phyloP scores from a whole-genome alignment of 2,797 vertebrate species.

The Lophius americanus region DNA sequence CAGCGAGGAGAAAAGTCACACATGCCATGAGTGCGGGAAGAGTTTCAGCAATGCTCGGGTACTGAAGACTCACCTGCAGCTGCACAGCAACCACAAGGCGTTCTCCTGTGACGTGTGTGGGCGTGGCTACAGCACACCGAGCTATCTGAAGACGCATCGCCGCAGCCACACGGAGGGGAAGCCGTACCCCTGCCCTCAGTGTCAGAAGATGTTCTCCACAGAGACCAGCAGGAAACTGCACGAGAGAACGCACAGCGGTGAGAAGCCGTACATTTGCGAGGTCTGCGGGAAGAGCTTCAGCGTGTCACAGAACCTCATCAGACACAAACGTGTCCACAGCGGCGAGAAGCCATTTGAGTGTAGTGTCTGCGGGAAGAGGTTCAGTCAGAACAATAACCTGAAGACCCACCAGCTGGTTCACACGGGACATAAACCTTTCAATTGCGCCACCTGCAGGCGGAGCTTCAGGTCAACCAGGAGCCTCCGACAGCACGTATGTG shows the following conservation, averaged over 20 bases:
- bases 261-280: conserved; percentile 59
- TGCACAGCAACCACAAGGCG: conserved; percentile 45
- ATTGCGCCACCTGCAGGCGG: conserved; percentile 52
- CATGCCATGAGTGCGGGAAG: conserved; percentile 55
- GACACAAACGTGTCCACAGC: conserved; percentile 68
- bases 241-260: conserved; percentile 56
- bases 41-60: conserved; percentile 33
- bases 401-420: conserved; percentile 64
- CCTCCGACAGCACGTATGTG: conserved; percentile 51
- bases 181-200: conserved; percentile 50
- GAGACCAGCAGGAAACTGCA: conserved; percentile 48
- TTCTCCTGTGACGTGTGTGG: conserved; percentile 65
- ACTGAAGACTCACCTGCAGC: conserved; percentile 56
- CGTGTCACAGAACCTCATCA: conserved; percentile 59
- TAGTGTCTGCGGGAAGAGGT: conserved; percentile 53
- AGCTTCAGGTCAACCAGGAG: conserved; percentile 51
- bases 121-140: conserved; percentile 58
- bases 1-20: not conserved
- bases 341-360: conserved; percentile 69
- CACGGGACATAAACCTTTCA: conserved; percentile 51
- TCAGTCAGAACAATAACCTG: conserved; percentile 68
- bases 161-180: conserved; percentile 61
- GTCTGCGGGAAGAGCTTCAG: conserved; percentile 64
- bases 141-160: conserved; percentile 63
- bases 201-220: conserved; percentile 54